Evolutionary conservation across 1,140 invertebrate species (phyloP).

Genomic region (Paraescarpia echinospica): DNA sequence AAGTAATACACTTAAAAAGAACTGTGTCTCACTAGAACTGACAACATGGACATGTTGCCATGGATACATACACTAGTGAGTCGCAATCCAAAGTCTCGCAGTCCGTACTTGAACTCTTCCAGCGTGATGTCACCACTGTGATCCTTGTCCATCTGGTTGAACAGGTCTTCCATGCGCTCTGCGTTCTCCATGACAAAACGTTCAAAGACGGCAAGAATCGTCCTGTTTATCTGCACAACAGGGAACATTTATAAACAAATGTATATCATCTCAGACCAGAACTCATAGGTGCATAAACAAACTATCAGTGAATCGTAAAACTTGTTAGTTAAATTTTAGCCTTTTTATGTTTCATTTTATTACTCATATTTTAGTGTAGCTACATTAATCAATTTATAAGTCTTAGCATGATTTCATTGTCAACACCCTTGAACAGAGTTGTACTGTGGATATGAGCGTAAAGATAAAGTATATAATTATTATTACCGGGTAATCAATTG

Average conservation of each 20-base stretch:
- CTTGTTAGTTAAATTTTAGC: too few relatives aligned
- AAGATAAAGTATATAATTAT: too few relatives aligned
- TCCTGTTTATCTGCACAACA: conserved; percentile 26
- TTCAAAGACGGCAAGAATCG: conserved; percentile 42
- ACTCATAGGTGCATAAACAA: too few relatives aligned
- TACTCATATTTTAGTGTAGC: too few relatives aligned
- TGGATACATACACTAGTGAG: conserved; percentile 44
- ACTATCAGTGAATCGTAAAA: too few relatives aligned
- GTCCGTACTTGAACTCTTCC: conserved; percentile 44
- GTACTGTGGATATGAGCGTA: too few relatives aligned
- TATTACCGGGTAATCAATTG: too few relatives aligned
- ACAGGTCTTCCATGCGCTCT: conserved; percentile 37
- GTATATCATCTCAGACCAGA: too few relatives aligned
- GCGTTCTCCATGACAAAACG: conserved; percentile 40
- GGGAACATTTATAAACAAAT: background rate
- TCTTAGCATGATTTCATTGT: too few relatives aligned
- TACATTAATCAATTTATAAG: too few relatives aligned
- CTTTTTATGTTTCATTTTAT: too few relatives aligned
- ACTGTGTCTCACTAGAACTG: background rate
- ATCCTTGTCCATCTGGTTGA: conserved; percentile 44
- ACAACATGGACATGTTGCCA: background rate
- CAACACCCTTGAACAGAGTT: too few relatives aligned
- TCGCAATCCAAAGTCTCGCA: conserved; percentile 43
- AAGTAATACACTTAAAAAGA: background rate
- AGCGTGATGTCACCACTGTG: conserved; percentile 38